Evolutionary conservation across 2,113 vertebrate genomes (phyloP), one percentile per base, ranked within the genome.

Genomic region (Catagonus wagneri): DNA sequence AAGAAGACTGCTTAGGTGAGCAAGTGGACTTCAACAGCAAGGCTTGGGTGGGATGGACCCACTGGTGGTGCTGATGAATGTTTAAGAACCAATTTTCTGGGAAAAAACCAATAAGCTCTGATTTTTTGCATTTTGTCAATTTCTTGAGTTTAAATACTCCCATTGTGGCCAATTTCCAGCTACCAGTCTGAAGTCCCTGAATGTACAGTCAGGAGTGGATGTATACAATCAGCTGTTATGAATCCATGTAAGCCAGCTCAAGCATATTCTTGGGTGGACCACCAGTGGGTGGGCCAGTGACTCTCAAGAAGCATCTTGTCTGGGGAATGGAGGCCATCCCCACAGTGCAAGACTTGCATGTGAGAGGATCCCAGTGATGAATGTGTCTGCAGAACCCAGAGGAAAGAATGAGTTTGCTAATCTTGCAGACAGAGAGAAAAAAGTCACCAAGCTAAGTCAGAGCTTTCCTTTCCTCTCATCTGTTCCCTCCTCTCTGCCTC

Each of bases 391-490:
- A 79, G 36, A 75, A n/a, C 58, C 74, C 23, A 83, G 2, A 34
- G 84, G 81, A 93, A 83, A 90, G 65, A 78, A 86, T 52, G 36
- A 84, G 11, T 72, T 71, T 65, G 92, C 54, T 22, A 16, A 60
- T 5, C 83, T 84, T 81, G 27, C 22, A 80, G 69, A 91, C 11
- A 0, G 16, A 91, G 25, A 71, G 12, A 60, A 79, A 60, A 79
- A 94, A 88, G 12, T 32, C 29, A 60, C 74, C 71, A 44, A 20
- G 10, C 16, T 36, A 87, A 69, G 25, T 22, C 50, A 90, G 34
- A 71, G 32, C 2, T 83, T 58, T 72, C 58, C 20, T 52, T 34
- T 68, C 7, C 32, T 11, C 29, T 85, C 2, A 13, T 36, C 34
- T 52, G 4, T 36, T 72, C 32, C 3, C 11, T 34, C 25, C 17